Evolutionary conservation across 2,113 vertebrate species (phyloP).

Genomic region (Panthera uncia): DNA sequence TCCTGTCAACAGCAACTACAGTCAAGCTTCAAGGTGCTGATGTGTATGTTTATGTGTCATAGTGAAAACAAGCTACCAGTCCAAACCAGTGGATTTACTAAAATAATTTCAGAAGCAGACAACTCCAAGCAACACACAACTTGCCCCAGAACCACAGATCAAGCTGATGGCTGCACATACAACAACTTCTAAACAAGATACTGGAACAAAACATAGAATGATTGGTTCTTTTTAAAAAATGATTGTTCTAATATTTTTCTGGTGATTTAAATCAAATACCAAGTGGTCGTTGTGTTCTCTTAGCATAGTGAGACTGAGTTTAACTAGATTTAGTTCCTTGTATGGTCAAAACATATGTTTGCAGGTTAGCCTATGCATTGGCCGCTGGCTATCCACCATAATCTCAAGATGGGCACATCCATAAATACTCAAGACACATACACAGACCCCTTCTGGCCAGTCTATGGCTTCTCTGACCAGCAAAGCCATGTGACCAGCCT

Average conservation of each 20-base stretch:
- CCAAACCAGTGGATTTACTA: background rate
- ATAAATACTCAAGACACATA: background rate
- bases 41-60: background rate
- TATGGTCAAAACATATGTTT: background rate
- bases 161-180: background rate
- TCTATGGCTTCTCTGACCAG: background rate
- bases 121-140: background rate
- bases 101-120: constrained; percentile 5
- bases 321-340: background rate
- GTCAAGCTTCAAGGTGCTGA: background rate
- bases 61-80: background rate
- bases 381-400: background rate
- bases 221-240: background rate
- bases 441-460: background rate
- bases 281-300: background rate
- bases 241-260: background rate
- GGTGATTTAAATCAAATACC: background rate
- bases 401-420: background rate
- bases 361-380: background rate
- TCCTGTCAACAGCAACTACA: background rate
- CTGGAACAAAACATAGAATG: background rate
- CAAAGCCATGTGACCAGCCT: background rate
- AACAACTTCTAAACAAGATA: background rate
- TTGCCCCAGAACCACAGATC: background rate
- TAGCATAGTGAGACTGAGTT: background rate